Evolutionary conservation across 1,140 invertebrate species (phyloP).

Genomic region (Drosophila bocqueti): DNA sequence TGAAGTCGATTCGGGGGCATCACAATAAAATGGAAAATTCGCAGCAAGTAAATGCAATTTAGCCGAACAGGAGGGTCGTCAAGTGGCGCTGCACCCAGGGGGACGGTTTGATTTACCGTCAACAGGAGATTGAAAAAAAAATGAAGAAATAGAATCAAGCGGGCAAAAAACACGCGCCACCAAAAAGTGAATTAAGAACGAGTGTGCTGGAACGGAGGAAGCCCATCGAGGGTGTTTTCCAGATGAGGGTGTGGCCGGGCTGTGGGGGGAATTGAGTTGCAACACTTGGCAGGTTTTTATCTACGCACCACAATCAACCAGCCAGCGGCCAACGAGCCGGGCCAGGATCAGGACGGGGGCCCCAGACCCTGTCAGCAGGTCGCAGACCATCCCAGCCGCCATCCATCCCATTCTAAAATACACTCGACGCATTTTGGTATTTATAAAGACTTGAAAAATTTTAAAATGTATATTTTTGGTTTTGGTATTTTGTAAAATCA

Average conservation of each 20-base stretch:
- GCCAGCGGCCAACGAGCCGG: constrained; percentile 8
- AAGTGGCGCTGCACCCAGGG: constrained; percentile 77
- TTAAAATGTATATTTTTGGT: background rate
- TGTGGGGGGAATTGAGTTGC: constrained; percentile 72
- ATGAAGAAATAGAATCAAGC: constrained; percentile 20
- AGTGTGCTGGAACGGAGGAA: constrained; percentile 70
- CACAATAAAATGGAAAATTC: constrained; percentile 66
- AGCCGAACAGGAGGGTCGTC: constrained; percentile 56
- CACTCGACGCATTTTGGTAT: constrained; percentile 1
- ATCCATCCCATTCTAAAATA: constrained; percentile 16
- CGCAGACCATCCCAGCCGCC: constrained; percentile 26
- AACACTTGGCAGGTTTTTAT: constrained; percentile 84
- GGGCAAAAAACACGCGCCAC: constrained; percentile 42
- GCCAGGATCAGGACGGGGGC: constrained; percentile 13
- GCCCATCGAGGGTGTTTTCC: constrained; percentile 49
- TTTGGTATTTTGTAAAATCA: background rate
- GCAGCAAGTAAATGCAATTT: constrained; percentile 79
- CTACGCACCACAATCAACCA: constrained; percentile 77
- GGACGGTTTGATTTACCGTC: constrained; percentile 83
- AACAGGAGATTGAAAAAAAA: constrained; percentile 81
- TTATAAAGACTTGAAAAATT: background rate
- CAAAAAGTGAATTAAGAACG: constrained; percentile 82
- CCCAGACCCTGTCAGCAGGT: constrained; percentile 38
- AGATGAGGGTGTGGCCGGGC: constrained; percentile 10
- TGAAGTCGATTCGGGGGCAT: constrained; percentile 30